Evolutionary conservation across 2,888 invertebrate species (phyloP).

Genomic region (Carcina quercana): DNA sequence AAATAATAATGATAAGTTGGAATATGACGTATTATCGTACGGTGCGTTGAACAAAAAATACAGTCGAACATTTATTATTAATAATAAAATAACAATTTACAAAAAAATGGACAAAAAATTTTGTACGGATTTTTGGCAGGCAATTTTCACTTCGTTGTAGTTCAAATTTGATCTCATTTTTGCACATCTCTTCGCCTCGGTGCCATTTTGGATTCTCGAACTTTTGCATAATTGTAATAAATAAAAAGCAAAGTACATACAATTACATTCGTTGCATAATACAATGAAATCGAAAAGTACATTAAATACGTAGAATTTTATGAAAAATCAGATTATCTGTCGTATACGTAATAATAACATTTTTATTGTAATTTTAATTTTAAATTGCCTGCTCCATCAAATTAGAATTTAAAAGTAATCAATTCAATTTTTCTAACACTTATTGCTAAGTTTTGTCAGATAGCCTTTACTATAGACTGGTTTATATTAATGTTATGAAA

Average conservation of each 20-base stretch:
- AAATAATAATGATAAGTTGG: slow-evolving; percentile 42
- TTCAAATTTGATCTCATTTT: slow-evolving; percentile 64
- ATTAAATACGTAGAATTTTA: slow-evolving; percentile 15
- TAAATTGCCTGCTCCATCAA: slow-evolving; percentile 64
- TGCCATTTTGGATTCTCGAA: slow-evolving; percentile 50
- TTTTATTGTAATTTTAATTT: slow-evolving; percentile 12
- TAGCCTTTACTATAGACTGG: slow-evolving; percentile 75
- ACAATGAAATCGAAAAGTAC: too few species aligned
- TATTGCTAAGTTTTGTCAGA: slow-evolving; percentile 68
- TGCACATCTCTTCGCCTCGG: slow-evolving; percentile 51
- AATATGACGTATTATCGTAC: slow-evolving; percentile 27
- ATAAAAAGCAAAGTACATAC: slow-evolving; percentile 21
- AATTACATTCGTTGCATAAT: slow-evolving; percentile 55
- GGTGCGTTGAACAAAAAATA: slow-evolving; percentile 54
- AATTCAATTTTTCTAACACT: slow-evolving; percentile 64
- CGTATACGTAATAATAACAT: slow-evolving; percentile 21
- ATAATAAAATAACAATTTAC: too few species aligned
- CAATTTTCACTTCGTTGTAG: slow-evolving; percentile 44
- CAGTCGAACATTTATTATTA: slow-evolving; percentile 28
- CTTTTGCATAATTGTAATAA: slow-evolving; percentile 54
- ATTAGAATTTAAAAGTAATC: slow-evolving; percentile 38
- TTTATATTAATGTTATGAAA: slow-evolving; percentile 67
- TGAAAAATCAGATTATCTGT: slow-evolving; percentile 6
- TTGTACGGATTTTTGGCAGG: slow-evolving; percentile 54
- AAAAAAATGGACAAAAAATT: slow-evolving; percentile 19